Conservation (phyloP, 2,113 vertebrate genomes). For the Spea bombifrons region DNA sequence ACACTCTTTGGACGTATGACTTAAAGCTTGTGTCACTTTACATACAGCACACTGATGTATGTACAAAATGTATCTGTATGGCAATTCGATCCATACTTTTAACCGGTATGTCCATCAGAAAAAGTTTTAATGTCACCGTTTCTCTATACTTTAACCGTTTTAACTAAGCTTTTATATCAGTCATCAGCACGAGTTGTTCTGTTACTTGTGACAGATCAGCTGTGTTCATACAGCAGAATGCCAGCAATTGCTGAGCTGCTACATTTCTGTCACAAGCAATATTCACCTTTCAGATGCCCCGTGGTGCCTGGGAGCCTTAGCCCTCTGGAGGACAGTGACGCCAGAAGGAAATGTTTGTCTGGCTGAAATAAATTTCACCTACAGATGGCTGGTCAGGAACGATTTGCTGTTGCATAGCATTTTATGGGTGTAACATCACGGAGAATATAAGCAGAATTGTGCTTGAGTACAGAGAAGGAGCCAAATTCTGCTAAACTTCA, state of each 20-base stretch:
- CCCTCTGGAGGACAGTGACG: slow-evolving; percentile 39
- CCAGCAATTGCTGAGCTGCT: slow-evolving; percentile 23
- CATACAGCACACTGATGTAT: too few species aligned
- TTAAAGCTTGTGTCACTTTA: too few species aligned
- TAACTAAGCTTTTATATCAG: background rate
- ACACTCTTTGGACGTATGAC: too few species aligned
- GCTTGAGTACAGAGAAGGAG: background rate
- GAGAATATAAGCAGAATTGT: background rate
- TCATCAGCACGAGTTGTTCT: slow-evolving; percentile 14
- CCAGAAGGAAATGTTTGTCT: slow-evolving; percentile 34
- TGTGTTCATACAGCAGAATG: slow-evolving; percentile 1
- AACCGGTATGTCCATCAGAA: too few species aligned
- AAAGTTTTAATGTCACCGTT: too few species aligned
- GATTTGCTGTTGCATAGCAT: slow-evolving; percentile 38
- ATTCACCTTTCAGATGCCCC: slow-evolving; percentile 40
- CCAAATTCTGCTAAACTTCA: background rate
- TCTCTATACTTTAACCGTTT: background rate
- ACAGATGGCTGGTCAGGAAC: slow-evolving; percentile 39
- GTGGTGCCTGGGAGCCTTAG: slow-evolving; percentile 43
- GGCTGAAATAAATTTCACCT: slow-evolving; percentile 5
- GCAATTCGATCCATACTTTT: too few species aligned
- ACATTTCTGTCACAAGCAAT: slow-evolving; percentile 45
- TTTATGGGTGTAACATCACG: slow-evolving; percentile 1
- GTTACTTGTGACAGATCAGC: slow-evolving; percentile 18
- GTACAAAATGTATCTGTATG: too few species aligned